Evolutionary conservation across 2,113 vertebrate genomes (phyloP).

Genomic region (Aegypius monachus): DNA sequence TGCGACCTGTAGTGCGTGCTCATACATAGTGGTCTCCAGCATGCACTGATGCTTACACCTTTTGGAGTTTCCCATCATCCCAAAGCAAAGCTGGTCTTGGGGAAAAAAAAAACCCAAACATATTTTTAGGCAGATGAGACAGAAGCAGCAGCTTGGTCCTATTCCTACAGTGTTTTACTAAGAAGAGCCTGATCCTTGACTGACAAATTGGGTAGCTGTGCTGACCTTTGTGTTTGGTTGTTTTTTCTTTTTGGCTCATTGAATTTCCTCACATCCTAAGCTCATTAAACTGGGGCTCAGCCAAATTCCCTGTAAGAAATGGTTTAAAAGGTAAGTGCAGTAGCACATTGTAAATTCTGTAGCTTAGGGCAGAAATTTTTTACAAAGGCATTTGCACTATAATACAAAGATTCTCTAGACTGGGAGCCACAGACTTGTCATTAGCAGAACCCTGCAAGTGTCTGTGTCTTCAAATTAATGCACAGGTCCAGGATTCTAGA

Average conservation of each 20-base stretch:
- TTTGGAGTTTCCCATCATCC: not conserved
- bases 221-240: slow-evolving; percentile 13
- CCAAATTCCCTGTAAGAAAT: not conserved
- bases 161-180: not conserved
- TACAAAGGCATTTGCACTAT: not conserved
- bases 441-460: not conserved
- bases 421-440: not conserved
- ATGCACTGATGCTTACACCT: not conserved
- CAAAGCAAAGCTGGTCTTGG: not conserved
- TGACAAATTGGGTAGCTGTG: not conserved
- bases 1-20: not conserved
- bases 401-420: not conserved
- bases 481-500: not conserved
- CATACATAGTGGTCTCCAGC: not conserved
- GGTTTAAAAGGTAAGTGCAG: not conserved
- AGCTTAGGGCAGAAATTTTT: not conserved
- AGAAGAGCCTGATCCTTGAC: not conserved
- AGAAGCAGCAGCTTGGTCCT: not conserved
- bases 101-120: not conserved
- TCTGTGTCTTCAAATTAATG: not conserved
- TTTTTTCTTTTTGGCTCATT: not conserved
- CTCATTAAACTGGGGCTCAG: slow-evolving; percentile 8
- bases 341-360: not conserved
- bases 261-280: slow-evolving; percentile 6
- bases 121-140: not conserved